Base-by-base conservation (phyloP, 2,113 vertebrate genomes). In the Rallus limicola region DNA sequence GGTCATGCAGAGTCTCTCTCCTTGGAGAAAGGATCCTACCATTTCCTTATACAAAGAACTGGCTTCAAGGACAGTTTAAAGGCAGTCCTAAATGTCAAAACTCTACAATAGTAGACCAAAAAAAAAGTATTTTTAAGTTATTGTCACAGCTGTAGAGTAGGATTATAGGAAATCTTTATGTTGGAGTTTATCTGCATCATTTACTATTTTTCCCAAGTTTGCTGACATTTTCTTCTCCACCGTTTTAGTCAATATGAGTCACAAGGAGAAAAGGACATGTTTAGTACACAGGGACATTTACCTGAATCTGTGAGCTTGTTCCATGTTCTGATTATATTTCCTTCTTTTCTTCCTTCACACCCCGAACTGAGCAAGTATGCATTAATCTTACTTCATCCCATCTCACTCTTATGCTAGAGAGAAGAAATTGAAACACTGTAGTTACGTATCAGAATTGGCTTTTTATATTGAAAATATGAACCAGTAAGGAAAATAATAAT, bases 141-240 rank as follows among this genome's bases (percentile, higher is more conserved):
- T 87, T 93, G 26, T 84, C 62, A 69, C 26, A 64, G 14, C 14
- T 69, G 48, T 23, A 15, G 7, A 26, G 53, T 79, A 65, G 79
- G 34, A 82, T 28, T 58, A 81, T 42, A 91, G 80, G 64, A 92
- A 95, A 93, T 81, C 42, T 95, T 95, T 93, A 71, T 76, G 42
- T 31, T 68, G 19, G 53, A 50, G 6, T 82, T 95, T 95, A 68
- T 95, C 58, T 92, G 53, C 53, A 86, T 76, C 21, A 42, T 84
- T 93, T 92, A 53, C 58, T 78, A 16, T 82, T 87, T 95, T 84
- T 58, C 1, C 16, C 65, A 79, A 33, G 24, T 89, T 89, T 92
- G 33, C 74, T 92, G 65, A 71, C 42, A 72, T 87, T 91, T 87
- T 84, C 33, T 89, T 81, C 48, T 92, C 42, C 20, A 19, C 29